Percentiles rank a stretch among this genome's conserved stretches.
Conservation (phyloP, 1,140 invertebrate species). For the Bombus fervidus region DNA sequence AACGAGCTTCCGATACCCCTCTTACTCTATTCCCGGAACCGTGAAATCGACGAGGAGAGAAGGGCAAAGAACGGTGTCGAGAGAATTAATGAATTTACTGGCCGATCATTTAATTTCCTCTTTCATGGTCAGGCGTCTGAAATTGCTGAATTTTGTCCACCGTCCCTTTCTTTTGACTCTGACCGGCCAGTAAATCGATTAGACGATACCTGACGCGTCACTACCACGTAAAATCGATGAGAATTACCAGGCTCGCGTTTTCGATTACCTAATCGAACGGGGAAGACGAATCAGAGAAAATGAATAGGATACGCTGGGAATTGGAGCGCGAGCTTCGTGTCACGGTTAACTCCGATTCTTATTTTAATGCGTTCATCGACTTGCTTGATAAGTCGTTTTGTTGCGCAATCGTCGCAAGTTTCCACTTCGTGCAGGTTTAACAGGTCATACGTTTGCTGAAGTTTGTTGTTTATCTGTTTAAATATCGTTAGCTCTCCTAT, state of each 20-base stretch:
- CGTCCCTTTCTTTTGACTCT: not conserved
- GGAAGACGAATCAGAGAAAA: not conserved
- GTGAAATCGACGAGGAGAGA: slow-evolving; percentile 51
- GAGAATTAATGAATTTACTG: slow-evolving; percentile 66
- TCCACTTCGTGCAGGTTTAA: no score
- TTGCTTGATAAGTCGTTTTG: no score
- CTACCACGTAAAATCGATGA: not conserved
- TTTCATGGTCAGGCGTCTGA: slow-evolving; percentile 45
- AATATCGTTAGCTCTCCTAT: no score
- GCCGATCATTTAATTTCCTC: slow-evolving; percentile 64
- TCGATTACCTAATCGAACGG: not conserved
- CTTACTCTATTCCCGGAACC: slow-evolving; percentile 22
- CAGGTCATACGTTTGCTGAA: no score
- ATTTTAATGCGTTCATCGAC: not conserved
- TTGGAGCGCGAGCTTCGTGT: not conserved
- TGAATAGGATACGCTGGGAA: not conserved
- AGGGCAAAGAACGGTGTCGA: slow-evolving; percentile 45
- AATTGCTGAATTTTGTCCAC: slow-evolving; percentile 49
- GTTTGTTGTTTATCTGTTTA: no score
- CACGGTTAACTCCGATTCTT: not conserved
- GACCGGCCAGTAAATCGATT: slow-evolving; percentile 12
- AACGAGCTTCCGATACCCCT: slow-evolving; percentile 48
- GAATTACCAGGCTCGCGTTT: not conserved
- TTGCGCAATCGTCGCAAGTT: no score
- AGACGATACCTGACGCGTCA: not conserved